These are phyloP conservation scores for Teleogryllus occipitalis DNA, from an alignment of 1,140 invertebrate species.

Conservation along the genomic window DNA sequence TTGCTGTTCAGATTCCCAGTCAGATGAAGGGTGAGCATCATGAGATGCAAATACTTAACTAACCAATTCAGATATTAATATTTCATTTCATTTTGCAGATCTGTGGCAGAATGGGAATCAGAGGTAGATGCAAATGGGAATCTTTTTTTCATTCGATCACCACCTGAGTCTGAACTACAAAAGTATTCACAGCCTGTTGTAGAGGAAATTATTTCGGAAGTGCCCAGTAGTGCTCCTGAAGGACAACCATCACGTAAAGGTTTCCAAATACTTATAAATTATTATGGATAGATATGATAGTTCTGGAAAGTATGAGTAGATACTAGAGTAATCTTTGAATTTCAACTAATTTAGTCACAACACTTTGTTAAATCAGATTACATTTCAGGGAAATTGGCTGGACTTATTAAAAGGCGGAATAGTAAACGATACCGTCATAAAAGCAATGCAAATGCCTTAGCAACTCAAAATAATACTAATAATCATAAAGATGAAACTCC, in stretches of 20 bases:
- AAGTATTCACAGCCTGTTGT: neutral
- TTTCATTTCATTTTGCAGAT: slow-evolving; percentile 35
- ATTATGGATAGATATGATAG: too few relatives aligned
- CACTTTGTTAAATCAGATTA: neutral
- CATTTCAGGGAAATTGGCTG: slow-evolving; percentile 6
- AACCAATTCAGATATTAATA: neutral
- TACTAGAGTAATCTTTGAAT: too few relatives aligned
- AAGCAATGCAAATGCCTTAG: neutral
- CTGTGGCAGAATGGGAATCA: slow-evolving; percentile 54
- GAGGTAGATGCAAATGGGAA: slow-evolving; percentile 47
- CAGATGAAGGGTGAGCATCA: neutral
- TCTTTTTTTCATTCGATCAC: slow-evolving; percentile 50
- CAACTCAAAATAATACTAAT: too few relatives aligned
- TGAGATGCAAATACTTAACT: neutral
- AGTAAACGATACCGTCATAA: neutral
- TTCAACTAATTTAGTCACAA: too few relatives aligned
- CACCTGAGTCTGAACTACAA: neutral
- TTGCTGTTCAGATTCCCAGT: slow-evolving; percentile 17
- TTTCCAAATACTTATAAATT: too few relatives aligned
- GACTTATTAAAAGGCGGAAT: neutral
- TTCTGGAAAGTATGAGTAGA: too few relatives aligned
- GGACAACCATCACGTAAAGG: neutral
- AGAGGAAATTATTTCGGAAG: neutral
- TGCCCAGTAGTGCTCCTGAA: neutral
- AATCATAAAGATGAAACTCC: too few relatives aligned